Evolutionary conservation across 2,888 invertebrate genomes (phyloP).

Genomic region (Ochropleura leucogaster): DNA sequence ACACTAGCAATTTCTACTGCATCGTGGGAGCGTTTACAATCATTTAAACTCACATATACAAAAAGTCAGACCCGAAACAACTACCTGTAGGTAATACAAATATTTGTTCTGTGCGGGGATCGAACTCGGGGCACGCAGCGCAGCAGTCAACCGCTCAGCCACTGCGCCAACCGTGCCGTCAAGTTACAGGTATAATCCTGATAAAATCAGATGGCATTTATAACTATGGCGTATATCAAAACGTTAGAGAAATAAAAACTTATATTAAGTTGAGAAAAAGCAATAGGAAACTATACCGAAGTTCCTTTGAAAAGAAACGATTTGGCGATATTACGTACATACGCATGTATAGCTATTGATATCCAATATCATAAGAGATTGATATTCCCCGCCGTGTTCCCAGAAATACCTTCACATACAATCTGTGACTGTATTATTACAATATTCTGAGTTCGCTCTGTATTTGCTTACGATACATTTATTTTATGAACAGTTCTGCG

Average conservation of each 20-base stretch:
- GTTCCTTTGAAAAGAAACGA: slow-evolving; percentile 33
- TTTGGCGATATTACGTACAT: slow-evolving; percentile 32
- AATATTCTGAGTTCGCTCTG: slow-evolving; percentile 28
- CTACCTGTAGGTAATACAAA: too few species aligned
- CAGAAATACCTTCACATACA: slow-evolving; percentile 15
- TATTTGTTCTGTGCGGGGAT: too few species aligned
- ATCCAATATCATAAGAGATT: slow-evolving; percentile 57
- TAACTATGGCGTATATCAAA: background rate
- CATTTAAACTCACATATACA: too few species aligned
- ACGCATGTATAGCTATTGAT: slow-evolving; percentile 28
- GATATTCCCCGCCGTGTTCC: slow-evolving; percentile 37
- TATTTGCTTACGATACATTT: slow-evolving; percentile 36
- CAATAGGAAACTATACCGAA: background rate
- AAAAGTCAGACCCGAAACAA: too few species aligned
- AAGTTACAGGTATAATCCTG: background rate
- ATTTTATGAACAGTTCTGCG: slow-evolving; percentile 4
- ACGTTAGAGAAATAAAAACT: background rate
- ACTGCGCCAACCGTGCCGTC: too few species aligned
- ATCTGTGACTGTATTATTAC: slow-evolving; percentile 42
- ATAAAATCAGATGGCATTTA: background rate
- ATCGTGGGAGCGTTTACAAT: too few species aligned
- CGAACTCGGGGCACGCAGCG: too few species aligned
- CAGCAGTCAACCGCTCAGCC: too few species aligned
- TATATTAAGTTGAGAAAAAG: slow-evolving; percentile 8
- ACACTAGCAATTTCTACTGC: too few species aligned